Evolutionary conservation across 2,113 vertebrate species (phyloP).

Genomic region (Platysternon megacephalum): DNA sequence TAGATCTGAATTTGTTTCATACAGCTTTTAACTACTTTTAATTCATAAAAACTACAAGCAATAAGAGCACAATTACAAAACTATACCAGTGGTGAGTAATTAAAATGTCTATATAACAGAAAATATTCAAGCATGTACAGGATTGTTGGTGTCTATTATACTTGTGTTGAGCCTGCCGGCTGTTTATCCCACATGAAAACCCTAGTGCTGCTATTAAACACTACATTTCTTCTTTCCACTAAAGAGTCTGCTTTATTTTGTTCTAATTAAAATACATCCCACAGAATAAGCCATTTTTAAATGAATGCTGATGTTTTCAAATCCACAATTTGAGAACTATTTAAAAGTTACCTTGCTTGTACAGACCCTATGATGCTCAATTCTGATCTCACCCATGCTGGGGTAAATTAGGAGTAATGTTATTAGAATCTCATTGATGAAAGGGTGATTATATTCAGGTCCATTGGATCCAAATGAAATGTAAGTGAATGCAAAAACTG

Average conservation of each 20-base stretch:
- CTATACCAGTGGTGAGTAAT: conserved; percentile 1
- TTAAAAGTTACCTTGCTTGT: not conserved
- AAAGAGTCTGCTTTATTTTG: not conserved
- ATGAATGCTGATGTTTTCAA: conserved; percentile 18
- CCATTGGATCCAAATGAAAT: rapidly evolving
- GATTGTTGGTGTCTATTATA: not conserved
- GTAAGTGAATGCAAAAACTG: not conserved
- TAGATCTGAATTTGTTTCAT: not conserved
- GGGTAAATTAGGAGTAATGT: not conserved
- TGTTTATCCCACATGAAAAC: not conserved
- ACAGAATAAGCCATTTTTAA: not conserved
- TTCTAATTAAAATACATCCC: rapidly evolving
- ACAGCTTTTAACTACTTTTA: not conserved
- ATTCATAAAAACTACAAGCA: not conserved
- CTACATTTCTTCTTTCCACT: not conserved
- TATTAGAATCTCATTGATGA: not conserved
- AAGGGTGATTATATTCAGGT: not conserved
- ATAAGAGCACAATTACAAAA: not conserved
- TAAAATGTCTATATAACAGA: conserved; percentile 6
- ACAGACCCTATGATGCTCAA: not conserved
- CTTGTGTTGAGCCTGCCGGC: not conserved
- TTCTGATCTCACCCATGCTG: not conserved
- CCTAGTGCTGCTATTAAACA: not conserved
- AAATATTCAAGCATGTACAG: not conserved
- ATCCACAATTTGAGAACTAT: not conserved